Percentiles rank a stretch among this genome's conserved stretches.
These are phyloP conservation scores for Physella acuta DNA, from an alignment of 1,140 invertebrate genomes.

Conservation along the genomic window DNA sequence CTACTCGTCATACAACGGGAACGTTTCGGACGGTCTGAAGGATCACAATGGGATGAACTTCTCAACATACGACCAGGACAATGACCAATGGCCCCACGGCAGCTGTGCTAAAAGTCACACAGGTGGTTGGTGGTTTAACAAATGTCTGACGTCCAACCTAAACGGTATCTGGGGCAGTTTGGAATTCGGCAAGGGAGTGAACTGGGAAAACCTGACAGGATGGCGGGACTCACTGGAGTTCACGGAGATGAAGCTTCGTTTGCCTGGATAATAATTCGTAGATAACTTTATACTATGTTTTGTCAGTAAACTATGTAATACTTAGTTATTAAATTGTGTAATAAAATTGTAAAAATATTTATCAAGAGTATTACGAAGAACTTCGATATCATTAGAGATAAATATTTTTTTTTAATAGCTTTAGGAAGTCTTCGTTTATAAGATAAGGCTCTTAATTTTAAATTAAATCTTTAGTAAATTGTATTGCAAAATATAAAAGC, in stretches of 20 bases:
- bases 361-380: too few species aligned
- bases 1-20: not conserved
- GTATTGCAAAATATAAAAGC: too few species aligned
- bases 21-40: not conserved
- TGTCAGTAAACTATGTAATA: too few species aligned
- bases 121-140: not conserved
- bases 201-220: not conserved
- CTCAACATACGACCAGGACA: constrained; percentile 71
- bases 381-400: too few species aligned
- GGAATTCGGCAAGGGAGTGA: not conserved
- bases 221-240: not conserved
- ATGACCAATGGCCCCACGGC: constrained; percentile 69
- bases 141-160: not conserved
- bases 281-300: too few species aligned
- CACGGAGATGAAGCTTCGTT: not conserved
- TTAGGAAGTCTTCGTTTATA: too few species aligned
- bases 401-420: too few species aligned
- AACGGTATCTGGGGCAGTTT: not conserved
- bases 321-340: too few species aligned
- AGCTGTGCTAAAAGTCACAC: constrained; percentile 65
- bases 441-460: too few species aligned
- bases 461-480: too few species aligned
- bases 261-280: too few species aligned
- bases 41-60: constrained; percentile 70
- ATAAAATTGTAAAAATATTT: too few species aligned